phyloP scores from a whole-genome alignment of 2,797 vertebrate genomes.

The Rhinatrema bivittatum region DNA sequence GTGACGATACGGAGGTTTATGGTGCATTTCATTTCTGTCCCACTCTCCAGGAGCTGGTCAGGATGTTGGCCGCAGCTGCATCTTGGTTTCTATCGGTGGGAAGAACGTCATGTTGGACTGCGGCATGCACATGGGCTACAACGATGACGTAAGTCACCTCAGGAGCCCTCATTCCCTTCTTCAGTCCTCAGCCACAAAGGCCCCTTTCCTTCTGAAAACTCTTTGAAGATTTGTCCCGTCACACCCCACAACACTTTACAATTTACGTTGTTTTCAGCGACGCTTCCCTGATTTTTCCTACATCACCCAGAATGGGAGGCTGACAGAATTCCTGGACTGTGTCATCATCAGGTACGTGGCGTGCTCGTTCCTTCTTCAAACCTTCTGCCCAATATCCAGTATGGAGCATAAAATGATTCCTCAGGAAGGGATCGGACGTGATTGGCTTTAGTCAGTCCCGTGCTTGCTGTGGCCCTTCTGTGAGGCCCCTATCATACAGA shows the following conservation, averaged over 20 bases:
- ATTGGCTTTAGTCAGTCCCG: too few species aligned
- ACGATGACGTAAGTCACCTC: conserved; percentile 77
- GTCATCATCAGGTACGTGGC: conserved; percentile 92
- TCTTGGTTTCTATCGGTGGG: conserved; percentile 91
- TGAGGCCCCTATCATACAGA: too few species aligned
- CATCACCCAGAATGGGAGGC: conserved; percentile 84
- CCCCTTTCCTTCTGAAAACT: background rate
- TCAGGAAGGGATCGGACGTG: too few species aligned
- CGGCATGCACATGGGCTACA: conserved; percentile 98
- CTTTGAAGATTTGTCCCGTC: too few species aligned
- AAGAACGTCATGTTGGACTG: conserved; percentile 98
- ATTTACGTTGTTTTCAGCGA: conserved; percentile 52
- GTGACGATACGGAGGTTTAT: too few species aligned
- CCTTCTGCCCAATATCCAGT: too few species aligned
- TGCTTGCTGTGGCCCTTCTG: too few species aligned
- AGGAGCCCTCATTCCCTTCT: too few species aligned
- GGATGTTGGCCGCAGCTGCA: conserved; percentile 95
- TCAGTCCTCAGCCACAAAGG: background rate
- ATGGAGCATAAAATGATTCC: too few species aligned
- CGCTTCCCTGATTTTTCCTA: conserved; percentile 97
- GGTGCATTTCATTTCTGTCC: too few species aligned
- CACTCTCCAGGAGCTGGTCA: conserved; percentile 79
- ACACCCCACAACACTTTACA: rapidly evolving
- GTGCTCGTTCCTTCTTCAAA: too few species aligned
- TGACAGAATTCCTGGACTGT: conserved; percentile 92